Conservation (phyloP, 53 echinoderm and acorn worm species). For the Mesocentrotus franciscanus region DNA sequence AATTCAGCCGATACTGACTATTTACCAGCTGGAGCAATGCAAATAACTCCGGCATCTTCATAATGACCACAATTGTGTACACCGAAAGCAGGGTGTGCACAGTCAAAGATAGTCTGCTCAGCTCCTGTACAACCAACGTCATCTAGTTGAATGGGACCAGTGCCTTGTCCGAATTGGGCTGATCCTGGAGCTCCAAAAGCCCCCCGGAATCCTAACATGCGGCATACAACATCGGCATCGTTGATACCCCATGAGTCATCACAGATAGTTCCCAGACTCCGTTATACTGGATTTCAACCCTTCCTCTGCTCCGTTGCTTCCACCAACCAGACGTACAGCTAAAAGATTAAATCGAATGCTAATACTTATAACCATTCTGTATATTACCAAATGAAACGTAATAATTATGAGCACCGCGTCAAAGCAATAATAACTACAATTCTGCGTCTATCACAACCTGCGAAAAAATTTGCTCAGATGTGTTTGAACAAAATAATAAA, state of each 20-base stretch:
- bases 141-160: not conserved
- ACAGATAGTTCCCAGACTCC: not conserved
- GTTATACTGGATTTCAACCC: not conserved
- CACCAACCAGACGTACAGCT: not conserved
- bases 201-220: not conserved
- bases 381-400: too few relatives aligned
- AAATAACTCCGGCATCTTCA: not conserved
- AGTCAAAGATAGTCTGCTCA: not conserved
- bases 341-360: too few relatives aligned
- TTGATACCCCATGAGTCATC: not conserved
- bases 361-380: too few relatives aligned
- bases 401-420: too few relatives aligned
- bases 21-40: too few relatives aligned
- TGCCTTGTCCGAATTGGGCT: not conserved
- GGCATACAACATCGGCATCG: not conserved
- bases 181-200: not conserved
- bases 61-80: not conserved
- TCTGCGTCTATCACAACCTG: too few relatives aligned
- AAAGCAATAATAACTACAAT: too few relatives aligned
- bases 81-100: not conserved
- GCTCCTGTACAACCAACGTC: not conserved
- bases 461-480: too few relatives aligned
- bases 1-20: too few relatives aligned
- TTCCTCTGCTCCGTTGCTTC: not conserved
- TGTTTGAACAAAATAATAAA: too few relatives aligned